phyloP scores from a whole-genome alignment of 1,140 invertebrate species.

The Archivesica marissinica region DNA sequence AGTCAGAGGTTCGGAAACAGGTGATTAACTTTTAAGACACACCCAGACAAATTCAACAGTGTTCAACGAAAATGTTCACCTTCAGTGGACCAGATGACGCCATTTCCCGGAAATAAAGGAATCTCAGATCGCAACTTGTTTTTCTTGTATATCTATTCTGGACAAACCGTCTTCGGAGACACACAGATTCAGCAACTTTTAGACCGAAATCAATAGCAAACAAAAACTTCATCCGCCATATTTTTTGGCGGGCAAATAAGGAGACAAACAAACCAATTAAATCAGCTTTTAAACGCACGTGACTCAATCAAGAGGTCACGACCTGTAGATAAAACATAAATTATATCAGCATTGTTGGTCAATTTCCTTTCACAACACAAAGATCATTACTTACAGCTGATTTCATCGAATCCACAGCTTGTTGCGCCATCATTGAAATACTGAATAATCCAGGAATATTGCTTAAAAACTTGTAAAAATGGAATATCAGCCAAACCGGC shows the following conservation, averaged over 20 bases:
- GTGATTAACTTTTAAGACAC: not conserved
- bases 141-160: not conserved
- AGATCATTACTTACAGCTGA: slow-evolving; percentile 33
- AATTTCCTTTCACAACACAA: not conserved
- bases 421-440: slow-evolving; percentile 42
- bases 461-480: not conserved
- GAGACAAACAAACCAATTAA: slow-evolving; percentile 12
- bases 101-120: slow-evolving; percentile 16
- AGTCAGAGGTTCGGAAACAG: no score
- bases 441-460: not conserved
- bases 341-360: no score
- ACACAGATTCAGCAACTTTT: not conserved
- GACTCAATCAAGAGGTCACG: slow-evolving; percentile 16
- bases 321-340: slow-evolving; percentile 50
- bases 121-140: no score
- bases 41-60: not conserved
- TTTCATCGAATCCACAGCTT: slow-evolving; percentile 59
- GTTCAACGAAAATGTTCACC: slow-evolving; percentile 22
- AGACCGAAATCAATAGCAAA: not conserved
- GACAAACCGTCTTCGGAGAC: not conserved
- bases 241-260: slow-evolving; percentile 13
- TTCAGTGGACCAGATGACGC: slow-evolving; percentile 57
- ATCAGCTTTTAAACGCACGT: slow-evolving; percentile 28
- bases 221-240: slow-evolving; percentile 21
- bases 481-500: not conserved